phyloP scores from a whole-genome alignment of 2,888 invertebrate genomes.

The Candidula unifasciata region DNA sequence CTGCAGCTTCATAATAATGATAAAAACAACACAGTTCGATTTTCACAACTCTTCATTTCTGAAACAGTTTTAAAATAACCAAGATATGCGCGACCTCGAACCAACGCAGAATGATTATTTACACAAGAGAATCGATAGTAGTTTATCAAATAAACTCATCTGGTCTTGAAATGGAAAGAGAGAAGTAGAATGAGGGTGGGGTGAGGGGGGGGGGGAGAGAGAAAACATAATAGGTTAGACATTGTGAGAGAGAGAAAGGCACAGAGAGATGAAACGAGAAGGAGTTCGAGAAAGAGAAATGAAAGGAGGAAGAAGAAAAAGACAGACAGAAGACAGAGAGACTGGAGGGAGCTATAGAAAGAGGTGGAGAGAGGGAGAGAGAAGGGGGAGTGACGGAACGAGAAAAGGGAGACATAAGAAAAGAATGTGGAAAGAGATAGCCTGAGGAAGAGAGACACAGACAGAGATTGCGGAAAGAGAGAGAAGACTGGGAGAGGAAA shows the following conservation, averaged over 20 bases:
- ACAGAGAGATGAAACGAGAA: not conserved
- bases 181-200: too few relatives aligned
- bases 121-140: too few relatives aligned
- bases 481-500: not conserved
- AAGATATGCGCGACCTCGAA: too few relatives aligned
- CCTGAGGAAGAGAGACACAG: not conserved
- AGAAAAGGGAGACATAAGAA: not conserved
- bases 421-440: not conserved
- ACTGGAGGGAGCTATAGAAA: not conserved
- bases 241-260: conserved; percentile 24
- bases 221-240: not conserved
- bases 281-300: not conserved
- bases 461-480: not conserved
- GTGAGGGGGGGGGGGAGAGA: not conserved
- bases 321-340: not conserved
- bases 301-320: not conserved
- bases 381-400: not conserved
- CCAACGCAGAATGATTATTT: too few relatives aligned
- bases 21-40: too few relatives aligned
- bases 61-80: too few relatives aligned
- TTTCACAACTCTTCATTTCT: too few relatives aligned
- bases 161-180: not conserved
- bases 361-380: not conserved
- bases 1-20: too few relatives aligned
- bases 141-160: too few relatives aligned